Evolutionary conservation across 2,888 invertebrate species (phyloP), one percentile per base, ranked within the genome.

Genomic region (Volucella bombylans): DNA sequence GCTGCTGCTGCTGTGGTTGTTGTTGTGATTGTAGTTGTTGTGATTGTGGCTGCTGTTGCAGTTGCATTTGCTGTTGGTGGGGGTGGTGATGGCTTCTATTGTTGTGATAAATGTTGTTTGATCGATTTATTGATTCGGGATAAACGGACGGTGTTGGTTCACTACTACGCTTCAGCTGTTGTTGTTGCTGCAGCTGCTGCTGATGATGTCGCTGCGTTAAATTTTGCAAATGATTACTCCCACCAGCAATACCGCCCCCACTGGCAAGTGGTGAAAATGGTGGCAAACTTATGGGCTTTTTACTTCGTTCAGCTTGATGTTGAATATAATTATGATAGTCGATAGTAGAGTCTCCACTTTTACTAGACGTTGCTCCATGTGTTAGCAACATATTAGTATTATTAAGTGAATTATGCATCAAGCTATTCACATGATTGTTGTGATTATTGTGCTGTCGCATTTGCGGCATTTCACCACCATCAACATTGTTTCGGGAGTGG

Each of bases 101-200:
- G 55, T 79, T 79, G 49, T 86, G 76, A 64, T 86, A 79, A 76
- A 67, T 82, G 54, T 86, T 82, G 23, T 82, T 79, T 72, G 82
- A 72, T 79, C 78, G 82, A 79, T 76, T 82, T 71, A 76, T 59
- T 68, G 43, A 67, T 62, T 82, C 83, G 49, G 86, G 55, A 74
- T 65, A 80, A 61, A 80, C 78, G 83, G 82, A 83, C 83, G 86
- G 83, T 73, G 76, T 82, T 83, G 82, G 77, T 82, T 87, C 82
- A 80, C 80, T 73, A 57, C 73, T 69, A 74, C 78, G 85, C 59
- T 86, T 74, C 45, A 85, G 86, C 52, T 87, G 81, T 50, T 76
- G 72, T 41, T 61, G 82, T 39, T 86, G 79, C 18, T 23, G 18
- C 18, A 23, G 18, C 18, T 23, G 72, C 45, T 61, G 82, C 43